Conservation (phyloP, 2,797 vertebrate species). For the Vipera ursinii region DNA sequence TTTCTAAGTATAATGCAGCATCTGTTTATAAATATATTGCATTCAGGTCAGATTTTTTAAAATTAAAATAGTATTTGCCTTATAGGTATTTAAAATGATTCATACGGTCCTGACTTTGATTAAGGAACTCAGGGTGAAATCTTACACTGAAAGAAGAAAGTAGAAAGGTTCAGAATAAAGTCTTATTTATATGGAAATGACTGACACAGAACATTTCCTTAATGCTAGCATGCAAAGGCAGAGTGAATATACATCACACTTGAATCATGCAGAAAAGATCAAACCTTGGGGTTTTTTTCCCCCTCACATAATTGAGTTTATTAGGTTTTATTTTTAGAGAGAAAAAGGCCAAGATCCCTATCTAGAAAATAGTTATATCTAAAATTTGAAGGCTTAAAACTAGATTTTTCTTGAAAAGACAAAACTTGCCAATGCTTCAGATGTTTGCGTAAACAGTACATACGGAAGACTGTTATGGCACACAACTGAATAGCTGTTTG, state of each 20-base stretch:
- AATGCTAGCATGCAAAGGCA: background rate
- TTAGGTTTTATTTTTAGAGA: background rate
- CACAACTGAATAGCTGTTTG: background rate
- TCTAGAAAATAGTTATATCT: background rate
- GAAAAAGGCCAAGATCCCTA: too few species aligned
- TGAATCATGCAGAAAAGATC: background rate
- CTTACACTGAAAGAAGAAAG: background rate
- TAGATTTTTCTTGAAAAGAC: background rate
- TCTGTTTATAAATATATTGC: background rate
- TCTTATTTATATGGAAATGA: background rate
- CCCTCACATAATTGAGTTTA: background rate
- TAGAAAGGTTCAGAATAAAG: background rate
- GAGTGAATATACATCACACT: background rate
- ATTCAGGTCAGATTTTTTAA: slow-evolving; percentile 3
- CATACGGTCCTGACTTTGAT: background rate
- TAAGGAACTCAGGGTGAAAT: background rate
- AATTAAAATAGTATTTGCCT: background rate
- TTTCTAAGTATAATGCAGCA: background rate
- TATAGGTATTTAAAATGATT: background rate
- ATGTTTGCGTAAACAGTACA: background rate
- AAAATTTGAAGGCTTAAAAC: background rate
- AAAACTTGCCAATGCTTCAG: background rate
- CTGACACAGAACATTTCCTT: background rate
- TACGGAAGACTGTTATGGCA: background rate
- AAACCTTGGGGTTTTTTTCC: background rate